Evolutionary conservation across 2,888 invertebrate genomes (phyloP), one percentile per base, ranked within the genome.

Genomic region (Orchesella flavescens): DNA sequence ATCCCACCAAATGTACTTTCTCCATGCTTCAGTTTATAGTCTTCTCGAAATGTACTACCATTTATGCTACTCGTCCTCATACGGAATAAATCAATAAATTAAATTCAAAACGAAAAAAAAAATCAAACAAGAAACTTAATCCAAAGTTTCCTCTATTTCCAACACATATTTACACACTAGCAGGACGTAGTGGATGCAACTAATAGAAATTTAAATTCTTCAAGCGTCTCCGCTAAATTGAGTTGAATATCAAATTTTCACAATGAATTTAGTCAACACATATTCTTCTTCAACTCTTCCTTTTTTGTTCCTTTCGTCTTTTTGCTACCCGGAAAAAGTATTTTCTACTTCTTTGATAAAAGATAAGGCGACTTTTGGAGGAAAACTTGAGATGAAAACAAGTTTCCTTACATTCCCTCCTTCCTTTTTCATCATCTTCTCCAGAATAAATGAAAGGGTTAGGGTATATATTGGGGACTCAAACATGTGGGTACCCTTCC

Each of bases 181-280:
- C 21, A 46, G 21, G 61, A 61, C n/a, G n/a, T 15, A 21, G 59
- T 17, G 44, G 61, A 61, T 74, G 74, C 19, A 75, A 53, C 76
- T 76, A 76, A 76, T 76, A 68, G 76, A 76, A 68, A 68, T 76
- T 76, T 76, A 76, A 76, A 76, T 76, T 76, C 76, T 19, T 13
- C 46, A 19, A 75, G 65, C 75, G 46, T 75, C 65, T 65, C 34
- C 2, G 34, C 34, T 34, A 34, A 34, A 61, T 75, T 75, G 49
- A 49, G n/a, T 15, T 15, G n/a, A 49, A 12, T 49, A 49, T 49
- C 15, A 12, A 12, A 49, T 49, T n/a, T 49, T 49, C 49, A 49
- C 49, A n/a, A 49, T n/a, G 49, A 49, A 49, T 49, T 49, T 49
- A 15, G 49, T 12, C 49, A 49, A 49, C 12, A 49, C 1, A 43